Evolutionary conservation across 2,797 vertebrate species (phyloP), one percentile per base, ranked within the genome.

Genomic region (Masticophis lateralis): DNA sequence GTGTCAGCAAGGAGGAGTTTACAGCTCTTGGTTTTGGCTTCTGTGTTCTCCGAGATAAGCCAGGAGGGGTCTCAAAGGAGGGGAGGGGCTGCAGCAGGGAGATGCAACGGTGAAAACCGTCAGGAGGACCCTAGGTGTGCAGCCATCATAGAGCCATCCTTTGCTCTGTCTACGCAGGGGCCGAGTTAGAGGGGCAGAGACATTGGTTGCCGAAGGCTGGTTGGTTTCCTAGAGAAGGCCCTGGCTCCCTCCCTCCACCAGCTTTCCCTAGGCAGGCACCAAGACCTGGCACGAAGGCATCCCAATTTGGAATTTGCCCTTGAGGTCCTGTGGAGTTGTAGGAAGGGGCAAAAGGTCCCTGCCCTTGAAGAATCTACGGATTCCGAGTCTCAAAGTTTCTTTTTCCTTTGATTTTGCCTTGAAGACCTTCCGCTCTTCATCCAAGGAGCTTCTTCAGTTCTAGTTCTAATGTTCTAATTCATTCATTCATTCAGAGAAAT

Each of bases 101-200:
- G 8, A 55, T 2, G 27, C 90, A 91, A 28, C 86, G 83, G 90
- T 88, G 86, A 79, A 93, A 93, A 93, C 92, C 60, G 27, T 10
- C 61, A 6, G 37, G 88, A 18, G 37, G 88, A 12, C 43, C 25
- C 28, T 8, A n/a, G 57, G 43, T 8, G 47, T 6, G 18, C 60
- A 47, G 27, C 25, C 28, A 32, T 7, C 7, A 51, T 25, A 13
- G 25, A 87, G 3, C 3, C 6, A 2, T 3, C 16, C 92, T 53
- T 66, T 43, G 11, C 59, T n/a, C 28, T 60, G 28, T 47, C 20
- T 22, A 5, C 12, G 4, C 10, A n/a, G 0, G 9, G 0, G 27
- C 6, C 2, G 7, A 14, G 47, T 55, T 20, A 12, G 27, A 32
- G 25, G 37, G 79, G 18, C 74, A 55, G 37, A 1, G 1, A 2